Conservation (phyloP, 35 echinoderm and acorn worm species). For the Patiria miniata region DNA sequence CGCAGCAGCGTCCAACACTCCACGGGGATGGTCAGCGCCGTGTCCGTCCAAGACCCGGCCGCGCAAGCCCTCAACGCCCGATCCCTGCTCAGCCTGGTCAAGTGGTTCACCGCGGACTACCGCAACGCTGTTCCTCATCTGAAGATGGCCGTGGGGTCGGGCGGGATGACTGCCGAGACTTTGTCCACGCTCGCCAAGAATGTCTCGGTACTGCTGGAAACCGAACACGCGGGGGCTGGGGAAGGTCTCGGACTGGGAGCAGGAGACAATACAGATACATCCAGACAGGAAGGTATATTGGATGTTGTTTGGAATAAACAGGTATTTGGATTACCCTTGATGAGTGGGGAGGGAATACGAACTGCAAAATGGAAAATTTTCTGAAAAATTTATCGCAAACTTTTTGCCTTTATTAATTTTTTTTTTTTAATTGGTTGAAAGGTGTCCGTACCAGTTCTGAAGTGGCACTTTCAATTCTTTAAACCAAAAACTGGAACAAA, state of each 20-base stretch:
- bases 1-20: conserved; percentile 65
- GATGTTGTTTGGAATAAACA: too few relatives aligned
- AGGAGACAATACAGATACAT: conserved; percentile 16
- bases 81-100: conserved; percentile 85
- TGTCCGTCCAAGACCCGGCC: background rate
- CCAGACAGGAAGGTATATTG: conserved; percentile 16
- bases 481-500: too few relatives aligned
- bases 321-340: too few relatives aligned
- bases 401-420: too few relatives aligned
- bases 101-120: conserved; percentile 89
- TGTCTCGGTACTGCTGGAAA: conserved; percentile 79
- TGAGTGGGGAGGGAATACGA: too few relatives aligned
- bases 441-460: too few relatives aligned
- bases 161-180: background rate
- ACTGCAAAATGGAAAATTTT: too few relatives aligned
- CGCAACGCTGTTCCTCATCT: conserved; percentile 64
- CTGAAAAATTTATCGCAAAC: too few relatives aligned
- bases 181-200: conserved; percentile 60
- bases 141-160: conserved; percentile 73
- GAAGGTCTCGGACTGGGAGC: conserved; percentile 65
- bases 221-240: conserved; percentile 75
- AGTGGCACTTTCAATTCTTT: too few relatives aligned
- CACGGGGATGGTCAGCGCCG: conserved; percentile 38
- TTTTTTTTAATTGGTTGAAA: too few relatives aligned
- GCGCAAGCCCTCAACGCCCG: conserved; percentile 60